These are phyloP conservation scores for Amphimedon queenslandica DNA, from an alignment of 37 sponge, comb jelly and placozoan species.

Conservation along the genomic window DNA sequence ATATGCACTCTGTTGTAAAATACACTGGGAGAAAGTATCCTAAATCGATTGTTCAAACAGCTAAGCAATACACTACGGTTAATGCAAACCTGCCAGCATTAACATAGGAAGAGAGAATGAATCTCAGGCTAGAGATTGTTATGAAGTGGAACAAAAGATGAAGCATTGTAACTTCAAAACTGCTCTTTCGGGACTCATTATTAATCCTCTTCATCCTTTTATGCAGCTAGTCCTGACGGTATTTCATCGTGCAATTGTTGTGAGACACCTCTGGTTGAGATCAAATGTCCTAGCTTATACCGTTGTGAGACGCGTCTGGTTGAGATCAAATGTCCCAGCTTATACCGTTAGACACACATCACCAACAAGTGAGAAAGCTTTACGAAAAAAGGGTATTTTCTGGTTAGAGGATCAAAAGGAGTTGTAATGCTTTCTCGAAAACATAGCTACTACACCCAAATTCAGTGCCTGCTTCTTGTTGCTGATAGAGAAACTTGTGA, in stretches of 20 bases:
- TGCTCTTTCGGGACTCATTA: neutral
- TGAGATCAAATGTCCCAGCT: neutral
- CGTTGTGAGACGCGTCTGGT: neutral
- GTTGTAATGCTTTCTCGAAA: neutral
- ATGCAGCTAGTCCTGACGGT: too few relatives aligned
- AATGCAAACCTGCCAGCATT: too few relatives aligned
- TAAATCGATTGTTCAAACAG: too few relatives aligned
- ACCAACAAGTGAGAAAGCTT: neutral
- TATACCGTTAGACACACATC: neutral
- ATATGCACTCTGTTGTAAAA: constrained; percentile 14
- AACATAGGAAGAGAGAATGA: too few relatives aligned
- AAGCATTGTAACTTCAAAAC: neutral
- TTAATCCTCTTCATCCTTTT: constrained; percentile 11
- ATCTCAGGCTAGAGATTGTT: too few relatives aligned
- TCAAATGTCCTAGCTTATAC: neutral
- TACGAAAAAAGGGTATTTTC: neutral
- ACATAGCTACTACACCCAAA: neutral
- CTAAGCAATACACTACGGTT: too few relatives aligned
- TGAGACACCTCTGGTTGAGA: constrained; percentile 3
- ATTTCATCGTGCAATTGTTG: too few relatives aligned
- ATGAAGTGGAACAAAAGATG: too few relatives aligned
- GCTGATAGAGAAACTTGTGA: neutral
- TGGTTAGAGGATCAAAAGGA: neutral
- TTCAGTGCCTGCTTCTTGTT: neutral
- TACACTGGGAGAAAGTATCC: too few relatives aligned